Evolutionary conservation across 2,113 vertebrate species (phyloP), one percentile per base, ranked within the genome.

Genomic region (Falcunculus frontatus): DNA sequence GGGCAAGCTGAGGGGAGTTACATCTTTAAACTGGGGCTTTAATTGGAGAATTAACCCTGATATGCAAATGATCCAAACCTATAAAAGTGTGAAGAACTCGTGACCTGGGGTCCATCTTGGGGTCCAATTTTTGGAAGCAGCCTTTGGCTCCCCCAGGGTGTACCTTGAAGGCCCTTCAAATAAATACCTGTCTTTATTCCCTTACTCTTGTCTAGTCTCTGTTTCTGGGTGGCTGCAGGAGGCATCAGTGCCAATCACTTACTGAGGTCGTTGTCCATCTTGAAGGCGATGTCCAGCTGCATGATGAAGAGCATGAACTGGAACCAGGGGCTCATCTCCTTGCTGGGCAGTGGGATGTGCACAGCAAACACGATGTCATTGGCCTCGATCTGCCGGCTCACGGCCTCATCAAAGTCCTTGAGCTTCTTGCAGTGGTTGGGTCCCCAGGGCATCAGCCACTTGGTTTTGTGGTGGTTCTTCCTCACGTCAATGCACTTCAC

Each of bases 261-360:
- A 99, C 99, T 98, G 19, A 99, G 99, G 90, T 99, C 98, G 37
- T 99, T 99, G 97, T 98, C 93, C 89, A 98, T 96, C 97, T 99
- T 99, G 96, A 99, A 99, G 3, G 98, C 99, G 0, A 99, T 99
- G 97, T 99, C 99, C 91, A 99, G 98, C 93, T 99, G 99, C 93
- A 99, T 97, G 97, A 99, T 98, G 93, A 99, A 98, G 14, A 99
- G 97, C 98, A 99, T 99, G 91, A 99, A 99, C 95, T 99, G 99
- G 98, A 99, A 99, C 99, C 99, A 99, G 75, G 99, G 98, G 91
- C 98, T 99, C 99, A 99, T 99, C 98, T 99, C 99, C 95, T 98
- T 99, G 90, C 85, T 73, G 17, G 97, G 98, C 74, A 98, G 97
- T 2, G 99, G 99, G 44, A 99, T 97, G 86, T 99, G 99, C 65